phyloP scores from a whole-genome alignment of 2,797 vertebrate species.

The Halcyon leucocephala region DNA sequence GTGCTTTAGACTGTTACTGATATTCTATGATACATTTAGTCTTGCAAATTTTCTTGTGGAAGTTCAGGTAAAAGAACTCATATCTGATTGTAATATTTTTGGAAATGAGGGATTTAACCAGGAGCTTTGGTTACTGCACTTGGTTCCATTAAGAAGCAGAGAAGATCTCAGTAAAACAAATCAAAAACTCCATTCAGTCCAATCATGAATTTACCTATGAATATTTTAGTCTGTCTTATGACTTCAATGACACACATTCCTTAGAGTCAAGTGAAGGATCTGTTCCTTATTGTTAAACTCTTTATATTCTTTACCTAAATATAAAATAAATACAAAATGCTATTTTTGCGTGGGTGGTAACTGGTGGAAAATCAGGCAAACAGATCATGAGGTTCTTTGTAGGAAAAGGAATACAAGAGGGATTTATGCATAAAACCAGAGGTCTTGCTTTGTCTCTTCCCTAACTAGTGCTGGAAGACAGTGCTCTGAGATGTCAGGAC shows the following conservation, averaged over 20 bases:
- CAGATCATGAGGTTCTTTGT: fast-evolving
- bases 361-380: neutral
- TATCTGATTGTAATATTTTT: neutral
- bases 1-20: neutral
- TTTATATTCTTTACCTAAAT: neutral
- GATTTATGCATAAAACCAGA: neutral
- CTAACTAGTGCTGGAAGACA: neutral
- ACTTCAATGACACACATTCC: neutral
- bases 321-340: neutral
- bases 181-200: neutral
- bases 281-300: neutral
- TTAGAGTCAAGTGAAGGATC: neutral
- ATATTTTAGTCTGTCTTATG: neutral
- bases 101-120: neutral
- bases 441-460: neutral
- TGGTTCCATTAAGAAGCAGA: neutral
- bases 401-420: neutral
- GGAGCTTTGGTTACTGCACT: neutral
- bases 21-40: neutral
- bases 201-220: neutral
- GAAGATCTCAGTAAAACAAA: neutral
- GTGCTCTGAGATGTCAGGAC: neutral
- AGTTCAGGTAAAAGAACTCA: neutral
- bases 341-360: neutral
- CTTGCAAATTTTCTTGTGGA: neutral